Evolutionary conservation across 1,140 invertebrate genomes (phyloP).

Genomic region (Leptopilina boulardi): DNA sequence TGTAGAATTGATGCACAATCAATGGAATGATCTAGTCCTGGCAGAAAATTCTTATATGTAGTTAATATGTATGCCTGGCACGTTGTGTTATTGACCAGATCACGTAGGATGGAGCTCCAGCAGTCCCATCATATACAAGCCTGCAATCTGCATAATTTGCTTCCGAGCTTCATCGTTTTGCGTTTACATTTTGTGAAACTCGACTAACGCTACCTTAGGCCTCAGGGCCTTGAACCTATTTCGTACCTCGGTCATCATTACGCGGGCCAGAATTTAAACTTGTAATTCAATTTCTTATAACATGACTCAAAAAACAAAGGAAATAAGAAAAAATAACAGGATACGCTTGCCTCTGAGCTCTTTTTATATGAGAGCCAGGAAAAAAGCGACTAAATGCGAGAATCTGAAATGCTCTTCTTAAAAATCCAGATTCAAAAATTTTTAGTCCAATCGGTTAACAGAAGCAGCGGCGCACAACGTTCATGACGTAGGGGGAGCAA

Average conservation of each 20-base stretch:
- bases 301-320: slow-evolving; percentile 50
- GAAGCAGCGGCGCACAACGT: too few species aligned
- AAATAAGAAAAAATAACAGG: slow-evolving; percentile 56
- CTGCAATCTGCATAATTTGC: slow-evolving; percentile 75
- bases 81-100: slow-evolving; percentile 44
- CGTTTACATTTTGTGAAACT: slow-evolving; percentile 50
- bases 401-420: too few species aligned
- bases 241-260: slow-evolving; percentile 51
- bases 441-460: too few species aligned
- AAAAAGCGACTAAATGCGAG: too few species aligned
- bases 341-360: slow-evolving; percentile 36
- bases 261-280: slow-evolving; percentile 52
- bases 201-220: slow-evolving; percentile 53
- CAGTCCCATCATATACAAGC: slow-evolving; percentile 69
- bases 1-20: too few species aligned
- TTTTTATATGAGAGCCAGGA: too few species aligned
- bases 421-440: too few species aligned
- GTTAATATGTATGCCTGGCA: too few species aligned
- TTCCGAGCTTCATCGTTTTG: slow-evolving; percentile 56
- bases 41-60: too few species aligned
- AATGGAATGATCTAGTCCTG: too few species aligned
- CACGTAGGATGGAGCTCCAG: slow-evolving; percentile 68
- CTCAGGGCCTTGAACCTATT: slow-evolving; percentile 52
- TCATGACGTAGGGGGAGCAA: too few species aligned
- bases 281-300: slow-evolving; percentile 33